Evolutionary conservation across 2,797 vertebrate genomes (phyloP), one percentile per base, ranked within the genome.

Genomic region (Pangasius djambal): DNA sequence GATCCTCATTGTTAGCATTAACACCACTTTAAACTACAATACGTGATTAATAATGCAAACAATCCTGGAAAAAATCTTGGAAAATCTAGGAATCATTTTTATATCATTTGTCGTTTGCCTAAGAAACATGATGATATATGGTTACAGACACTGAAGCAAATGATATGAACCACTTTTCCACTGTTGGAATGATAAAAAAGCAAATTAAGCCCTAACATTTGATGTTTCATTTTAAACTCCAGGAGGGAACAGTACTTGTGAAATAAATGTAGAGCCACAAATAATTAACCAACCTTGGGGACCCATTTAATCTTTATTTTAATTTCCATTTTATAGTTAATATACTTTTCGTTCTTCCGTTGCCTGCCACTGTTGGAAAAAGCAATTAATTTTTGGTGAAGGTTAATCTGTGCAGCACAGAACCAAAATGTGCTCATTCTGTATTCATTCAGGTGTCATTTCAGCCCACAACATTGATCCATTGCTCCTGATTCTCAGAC

Each of bases 271-370:
- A 86, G 63, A 77, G 57, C 57, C 50, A 85, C 59, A 84, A 83
- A 82, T 74, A 89, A 88, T 89, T 87, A 88, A 88, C 89, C 70
- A 83, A 85, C 83, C 88, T 89, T 83, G 79, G 90, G 92, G 65
- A 3, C 44, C 77, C 87, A 83, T 87, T 88, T 70, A 78, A 90
- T 90, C 85, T 65, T 90, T 91, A 92, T 89, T 92, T 88, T 83
- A 75, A 91, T 90, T 86, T 83, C 88, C 90, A 92, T 88, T 89
- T 86, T 81, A 93, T 89, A 90, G 91, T 91, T 90, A 83, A 92
- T 88, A 87, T 86, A 87, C 63, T 91, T 89, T 74, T 37, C 8
- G 20, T 34, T 50, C 83, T 75, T 84, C 63, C 72, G 40, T 91
- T 86, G 86, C 88, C 90, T 90, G 87, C 90, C 87, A 90, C 90